phyloP scores from a whole-genome alignment of 2,113 vertebrate genomes.

The Ailuropoda melanoleuca region DNA sequence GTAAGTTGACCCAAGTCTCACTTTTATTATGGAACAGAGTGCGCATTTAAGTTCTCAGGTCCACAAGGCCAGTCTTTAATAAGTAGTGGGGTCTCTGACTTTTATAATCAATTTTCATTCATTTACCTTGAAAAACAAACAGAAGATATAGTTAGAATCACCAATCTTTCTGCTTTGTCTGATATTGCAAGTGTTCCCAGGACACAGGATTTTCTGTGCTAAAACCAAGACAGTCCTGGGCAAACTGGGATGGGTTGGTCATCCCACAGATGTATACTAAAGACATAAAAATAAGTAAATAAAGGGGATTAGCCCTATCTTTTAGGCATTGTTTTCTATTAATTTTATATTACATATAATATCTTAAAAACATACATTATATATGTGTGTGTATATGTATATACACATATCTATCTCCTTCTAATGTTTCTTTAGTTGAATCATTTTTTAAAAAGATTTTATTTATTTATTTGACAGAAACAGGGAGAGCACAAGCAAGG shows the following conservation, averaged over 20 bases:
- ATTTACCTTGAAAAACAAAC: neutral
- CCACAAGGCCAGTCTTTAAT: neutral
- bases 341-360: conserved; percentile 17
- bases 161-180: neutral
- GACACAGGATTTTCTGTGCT: neutral
- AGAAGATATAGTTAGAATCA: neutral
- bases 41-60: neutral
- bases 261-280: neutral
- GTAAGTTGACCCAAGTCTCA: neutral
- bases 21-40: neutral
- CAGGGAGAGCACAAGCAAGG: too few relatives aligned
- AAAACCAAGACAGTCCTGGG: neutral
- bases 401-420: neutral
- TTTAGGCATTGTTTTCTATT: conserved; percentile 2
- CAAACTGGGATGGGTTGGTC: neutral
- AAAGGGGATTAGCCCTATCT: neutral
- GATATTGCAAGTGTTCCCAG: neutral
- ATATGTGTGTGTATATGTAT: neutral
- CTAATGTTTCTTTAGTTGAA: conserved; percentile 38
- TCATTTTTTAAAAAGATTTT: neutral
- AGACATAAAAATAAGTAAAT: conserved; percentile 2
- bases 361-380: neutral
- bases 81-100: neutral
- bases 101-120: conserved; percentile 12
- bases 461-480: neutral